Conservation (phyloP, 2,113 vertebrate species). For the Otolemur garnettii region DNA sequence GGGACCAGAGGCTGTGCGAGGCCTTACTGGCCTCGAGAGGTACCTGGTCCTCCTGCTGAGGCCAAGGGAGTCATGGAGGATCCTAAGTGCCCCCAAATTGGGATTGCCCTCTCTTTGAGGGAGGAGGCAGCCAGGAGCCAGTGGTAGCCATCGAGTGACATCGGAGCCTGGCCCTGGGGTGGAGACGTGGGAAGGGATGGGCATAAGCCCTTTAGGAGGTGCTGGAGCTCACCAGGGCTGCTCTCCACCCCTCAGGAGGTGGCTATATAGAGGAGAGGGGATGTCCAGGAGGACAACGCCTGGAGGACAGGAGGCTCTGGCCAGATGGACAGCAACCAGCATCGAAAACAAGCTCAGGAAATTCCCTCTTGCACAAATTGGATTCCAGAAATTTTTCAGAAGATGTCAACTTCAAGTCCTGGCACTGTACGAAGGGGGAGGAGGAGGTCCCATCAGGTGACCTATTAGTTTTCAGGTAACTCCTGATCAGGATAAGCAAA, state of each 20-base stretch:
- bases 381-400: not conserved
- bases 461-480: not conserved
- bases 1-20: not conserved
- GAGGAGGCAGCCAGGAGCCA: no score
- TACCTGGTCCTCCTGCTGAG: not conserved
- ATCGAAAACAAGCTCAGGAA: not conserved
- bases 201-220: no score
- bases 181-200: fast-evolving
- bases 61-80: no score
- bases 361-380: not conserved
- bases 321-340: not conserved
- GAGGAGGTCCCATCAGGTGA: no score
- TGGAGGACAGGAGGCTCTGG: not conserved
- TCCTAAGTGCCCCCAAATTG: not conserved
- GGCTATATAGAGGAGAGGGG: not conserved
- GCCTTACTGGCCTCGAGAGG: not conserved
- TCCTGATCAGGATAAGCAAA: not conserved
- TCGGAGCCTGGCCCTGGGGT: not conserved
- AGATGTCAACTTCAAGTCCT: not conserved
- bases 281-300: fast-evolving
- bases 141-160: not conserved
- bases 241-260: not conserved
- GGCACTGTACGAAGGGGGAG: no score
- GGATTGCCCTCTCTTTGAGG: no score
- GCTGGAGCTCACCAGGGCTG: not conserved